These are phyloP conservation scores for Polyploca ridens DNA, from an alignment of 2,888 invertebrate genomes.

Conservation along the genomic window DNA sequence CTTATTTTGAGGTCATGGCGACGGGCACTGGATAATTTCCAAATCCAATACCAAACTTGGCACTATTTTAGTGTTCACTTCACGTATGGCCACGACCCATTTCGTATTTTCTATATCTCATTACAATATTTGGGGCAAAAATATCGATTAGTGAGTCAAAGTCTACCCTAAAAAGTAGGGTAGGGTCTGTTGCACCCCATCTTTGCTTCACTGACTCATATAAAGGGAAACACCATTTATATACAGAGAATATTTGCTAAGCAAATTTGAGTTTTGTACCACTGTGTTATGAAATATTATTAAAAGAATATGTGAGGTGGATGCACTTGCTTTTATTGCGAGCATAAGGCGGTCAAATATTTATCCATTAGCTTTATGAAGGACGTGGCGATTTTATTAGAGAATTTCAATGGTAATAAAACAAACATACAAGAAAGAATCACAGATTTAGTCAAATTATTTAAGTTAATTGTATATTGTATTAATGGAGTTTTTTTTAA, in stretches of 20 bases:
- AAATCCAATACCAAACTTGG: slow-evolving; percentile 3
- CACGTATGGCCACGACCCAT: neutral
- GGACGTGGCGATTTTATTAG: slow-evolving; percentile 40
- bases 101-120: slow-evolving; percentile 11
- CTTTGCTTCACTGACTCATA: slow-evolving; percentile 63
- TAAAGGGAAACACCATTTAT: slow-evolving; percentile 32
- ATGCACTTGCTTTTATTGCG: slow-evolving; percentile 48
- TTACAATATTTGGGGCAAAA: slow-evolving; percentile 34
- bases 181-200: slow-evolving; percentile 53
- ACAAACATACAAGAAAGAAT: neutral
- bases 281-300: slow-evolving; percentile 16
- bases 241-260: slow-evolving; percentile 24
- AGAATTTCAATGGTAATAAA: neutral
- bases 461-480: no score
- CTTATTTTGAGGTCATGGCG: slow-evolving; percentile 7
- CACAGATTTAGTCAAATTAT: neutral
- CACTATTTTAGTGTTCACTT: neutral
- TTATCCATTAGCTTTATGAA: slow-evolving; percentile 68
- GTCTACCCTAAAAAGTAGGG: slow-evolving; percentile 57
- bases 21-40: neutral
- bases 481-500: no score
- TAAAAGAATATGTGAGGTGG: slow-evolving; percentile 15
- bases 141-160: slow-evolving; percentile 70
- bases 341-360: slow-evolving; percentile 60
- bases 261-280: slow-evolving; percentile 36